These are phyloP conservation scores for Apotomis capreana DNA, from an alignment of 2,888 invertebrate species.

Conservation along the genomic window DNA sequence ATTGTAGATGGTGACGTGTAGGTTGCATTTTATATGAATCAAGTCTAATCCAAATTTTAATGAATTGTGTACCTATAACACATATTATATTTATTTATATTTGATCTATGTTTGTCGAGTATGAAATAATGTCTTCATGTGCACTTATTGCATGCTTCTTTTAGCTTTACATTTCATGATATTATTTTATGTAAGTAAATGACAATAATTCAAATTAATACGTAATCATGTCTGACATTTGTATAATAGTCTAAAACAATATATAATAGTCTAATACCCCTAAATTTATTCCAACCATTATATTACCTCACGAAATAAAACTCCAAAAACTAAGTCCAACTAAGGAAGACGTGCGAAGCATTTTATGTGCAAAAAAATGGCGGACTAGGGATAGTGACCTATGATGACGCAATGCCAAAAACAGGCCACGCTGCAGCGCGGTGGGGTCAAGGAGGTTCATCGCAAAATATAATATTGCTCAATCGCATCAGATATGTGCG, in stretches of 20 bases:
- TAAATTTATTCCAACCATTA: background rate
- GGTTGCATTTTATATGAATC: too few relatives aligned
- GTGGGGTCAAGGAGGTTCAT: conserved; percentile 79
- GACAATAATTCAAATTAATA: too few relatives aligned
- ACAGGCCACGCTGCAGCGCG: conserved; percentile 72
- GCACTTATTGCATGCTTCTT: too few relatives aligned
- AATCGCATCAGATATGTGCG: conserved; percentile 53
- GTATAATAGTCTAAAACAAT: too few relatives aligned
- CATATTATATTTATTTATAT: too few relatives aligned
- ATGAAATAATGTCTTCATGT: too few relatives aligned
- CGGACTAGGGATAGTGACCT: conserved; percentile 78
- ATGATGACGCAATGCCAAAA: conserved; percentile 81
- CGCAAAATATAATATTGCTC: conserved; percentile 65
- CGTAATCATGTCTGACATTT: background rate
- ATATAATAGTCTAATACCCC: background rate
- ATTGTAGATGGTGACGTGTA: too few relatives aligned
- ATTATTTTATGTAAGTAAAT: too few relatives aligned
- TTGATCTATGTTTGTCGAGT: too few relatives aligned
- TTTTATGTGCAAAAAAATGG: conserved; percentile 78
- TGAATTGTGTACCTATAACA: too few relatives aligned
- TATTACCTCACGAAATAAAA: conserved; percentile 31
- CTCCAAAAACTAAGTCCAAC: conserved; percentile 73
- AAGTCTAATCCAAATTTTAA: too few relatives aligned
- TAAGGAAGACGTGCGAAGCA: conserved; percentile 79
- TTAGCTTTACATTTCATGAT: too few relatives aligned